Evolutionary conservation across 2,888 invertebrate genomes (phyloP).

Genomic region (Ophion costatus): DNA sequence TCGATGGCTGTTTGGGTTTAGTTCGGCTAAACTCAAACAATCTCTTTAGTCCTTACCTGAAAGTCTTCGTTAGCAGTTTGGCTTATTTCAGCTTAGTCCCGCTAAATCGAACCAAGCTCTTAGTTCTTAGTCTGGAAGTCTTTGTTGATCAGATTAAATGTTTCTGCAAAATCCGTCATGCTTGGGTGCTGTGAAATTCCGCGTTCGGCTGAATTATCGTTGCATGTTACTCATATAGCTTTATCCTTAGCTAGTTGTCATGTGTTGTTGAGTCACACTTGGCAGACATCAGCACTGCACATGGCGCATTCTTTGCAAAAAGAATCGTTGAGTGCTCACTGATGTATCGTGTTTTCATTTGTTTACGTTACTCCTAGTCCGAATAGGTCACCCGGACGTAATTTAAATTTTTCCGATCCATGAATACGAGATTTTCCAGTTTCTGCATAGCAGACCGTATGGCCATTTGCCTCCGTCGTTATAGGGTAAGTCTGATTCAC

Average conservation of each 20-base stretch:
- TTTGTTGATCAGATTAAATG: too few species aligned
- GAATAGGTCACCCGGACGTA: not conserved
- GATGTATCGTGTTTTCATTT: not conserved
- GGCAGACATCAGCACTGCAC: not conserved
- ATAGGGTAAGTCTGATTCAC: not conserved
- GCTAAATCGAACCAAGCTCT: too few species aligned
- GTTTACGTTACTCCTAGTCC: not conserved
- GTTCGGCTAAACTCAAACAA: too few species aligned
- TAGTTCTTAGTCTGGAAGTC: not conserved
- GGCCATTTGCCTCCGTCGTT: not conserved
- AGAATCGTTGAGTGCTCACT: not conserved
- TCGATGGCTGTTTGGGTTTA: too few species aligned
- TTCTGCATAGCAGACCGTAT: not conserved
- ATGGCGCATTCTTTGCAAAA: not conserved
- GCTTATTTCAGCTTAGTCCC: too few species aligned
- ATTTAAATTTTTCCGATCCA: not conserved
- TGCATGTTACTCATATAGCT: not conserved
- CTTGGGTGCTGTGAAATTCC: too few species aligned
- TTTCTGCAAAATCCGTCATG: too few species aligned
- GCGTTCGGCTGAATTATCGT: too few species aligned
- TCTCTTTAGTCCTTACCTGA: too few species aligned
- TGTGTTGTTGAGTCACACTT: not conserved
- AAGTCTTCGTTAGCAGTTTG: too few species aligned
- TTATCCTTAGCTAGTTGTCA: not conserved
- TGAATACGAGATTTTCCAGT: not conserved